Base-by-base conservation (phyloP, 2,888 invertebrate species). In the Tetragonula carbonaria region DNA sequence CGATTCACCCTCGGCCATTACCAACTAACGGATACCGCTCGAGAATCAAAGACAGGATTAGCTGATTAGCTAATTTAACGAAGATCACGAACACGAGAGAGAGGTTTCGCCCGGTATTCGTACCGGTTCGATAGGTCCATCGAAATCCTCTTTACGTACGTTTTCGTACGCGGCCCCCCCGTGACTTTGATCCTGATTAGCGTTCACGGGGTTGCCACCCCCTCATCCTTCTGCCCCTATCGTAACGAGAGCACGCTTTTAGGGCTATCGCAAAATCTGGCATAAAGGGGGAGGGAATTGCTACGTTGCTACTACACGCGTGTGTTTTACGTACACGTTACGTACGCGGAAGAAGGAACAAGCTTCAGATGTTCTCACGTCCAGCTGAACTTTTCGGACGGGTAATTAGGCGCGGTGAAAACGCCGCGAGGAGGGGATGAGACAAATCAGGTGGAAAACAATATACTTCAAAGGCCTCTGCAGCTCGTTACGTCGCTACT, bases 171-270 rank as follows among this genome's bases (percentile, higher is more conserved):
- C 70, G 57, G 67, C 59, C 28, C 28, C 28, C 28, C 59, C 45
- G 68, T 79, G 76, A 86, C 87, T 87, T 87, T 87, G 86, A 87
- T 87, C 87, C 81, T 84, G 80, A 78, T 86, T 87, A 86, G 78
- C 83, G 78, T 82, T 45, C 45, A 45, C 4, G 63, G 50, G 45
- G 45, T 45, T 45, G 38, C 45, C 38, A 38, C 38, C 38, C 8
- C 8, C 38, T 5, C 38, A 8, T 45, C 45, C 45, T 45, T 1
- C 53, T 50, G 23, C 75, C 63, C 82, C 71, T 33, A 38, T 21
- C 75, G 66, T 76, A 83, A 86, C 86, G 77, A 75, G 83, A 78
- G 55, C 71, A 59, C 71, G 86, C 83, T 86, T 83, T 86, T 57
- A 86, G 80, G 74, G 77, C 74, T 82, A 86, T 86, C 82, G 86